Base-by-base conservation (phyloP, 2,797 vertebrate species). In the Sebastes vulpes region DNA sequence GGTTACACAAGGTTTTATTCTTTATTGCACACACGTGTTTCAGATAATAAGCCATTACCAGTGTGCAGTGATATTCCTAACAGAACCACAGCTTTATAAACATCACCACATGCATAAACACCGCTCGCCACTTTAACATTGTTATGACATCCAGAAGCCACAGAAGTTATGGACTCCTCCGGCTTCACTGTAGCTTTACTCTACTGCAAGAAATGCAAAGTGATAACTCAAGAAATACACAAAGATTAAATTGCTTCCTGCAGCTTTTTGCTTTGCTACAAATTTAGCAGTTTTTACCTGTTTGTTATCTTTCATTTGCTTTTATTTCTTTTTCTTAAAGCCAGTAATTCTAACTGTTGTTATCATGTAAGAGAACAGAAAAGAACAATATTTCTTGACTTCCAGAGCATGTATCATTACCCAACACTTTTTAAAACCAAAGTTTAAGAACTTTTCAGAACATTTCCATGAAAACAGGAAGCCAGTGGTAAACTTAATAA, bases 111-210 rank as follows among this genome's bases (percentile, higher is more conserved):
- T 67, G 63, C 64, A 84, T 75, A 80, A 88, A 88, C 73, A 73
- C 25, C 1, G 20, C 61, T 78, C 11, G 1, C 61, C 74, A 26
- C 71, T 83, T 79, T 38, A 76, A 74, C 77, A 42, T 21, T 81
- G 75, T 88, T 71, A 65, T 86, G 67, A 84, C 69, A 84, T 65
- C 64, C 77, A 76, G 73, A 69, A 72, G 78, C 70, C 71, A 66
- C 77, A 80, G 21, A 58, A 31, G 12, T 63, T 71, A 83, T 21
- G 57, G 64, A 77, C 61, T 81, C 68, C 28, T 56, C 58, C 5
- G 53, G 61, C 65, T 53, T 31, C 26, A 71, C 57, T 14, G 26
- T 14, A 54, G 35, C 54, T 9, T 21, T 3, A 32, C 35, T 50
- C 11, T 3, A 32, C 16, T 57, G 32, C 29, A 56, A 31, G n/a